These are phyloP conservation scores for Acanthococcus lagerstroemiae DNA, from an alignment of 2,888 invertebrate genomes.

Conservation along the genomic window DNA sequence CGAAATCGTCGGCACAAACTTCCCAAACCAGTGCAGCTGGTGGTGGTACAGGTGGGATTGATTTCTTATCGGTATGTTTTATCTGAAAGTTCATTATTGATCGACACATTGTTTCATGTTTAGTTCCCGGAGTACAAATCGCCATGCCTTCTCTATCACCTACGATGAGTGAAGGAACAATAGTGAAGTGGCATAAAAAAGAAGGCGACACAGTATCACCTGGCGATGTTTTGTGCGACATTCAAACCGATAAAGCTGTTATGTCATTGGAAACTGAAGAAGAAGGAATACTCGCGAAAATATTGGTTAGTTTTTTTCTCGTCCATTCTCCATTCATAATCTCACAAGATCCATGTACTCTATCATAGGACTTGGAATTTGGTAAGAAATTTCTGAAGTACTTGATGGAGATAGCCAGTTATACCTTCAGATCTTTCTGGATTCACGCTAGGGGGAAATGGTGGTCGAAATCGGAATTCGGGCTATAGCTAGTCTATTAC, in stretches of 20 bases:
- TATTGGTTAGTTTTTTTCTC: conserved; percentile 46
- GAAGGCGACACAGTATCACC: conserved; percentile 48
- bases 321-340: too few species aligned
- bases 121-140: conserved; percentile 43
- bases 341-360: too few species aligned
- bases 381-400: too few species aligned
- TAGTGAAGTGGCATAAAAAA: conserved; percentile 49
- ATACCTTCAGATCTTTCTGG: too few species aligned
- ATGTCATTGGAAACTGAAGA: conserved; percentile 52
- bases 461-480: too few species aligned
- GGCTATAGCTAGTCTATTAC: too few species aligned
- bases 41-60: background rate
- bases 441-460: too few species aligned
- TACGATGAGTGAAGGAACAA: conserved; percentile 53
- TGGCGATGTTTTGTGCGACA: conserved; percentile 54
- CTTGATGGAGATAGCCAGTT: too few species aligned
- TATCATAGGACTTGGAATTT: too few species aligned
- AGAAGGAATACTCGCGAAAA: conserved; percentile 52
- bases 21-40: background rate
- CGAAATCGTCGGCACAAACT: background rate
- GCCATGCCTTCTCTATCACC: conserved; percentile 54
- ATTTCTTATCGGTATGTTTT: too few species aligned
- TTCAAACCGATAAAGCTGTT: conserved; percentile 56
- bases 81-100: too few species aligned
- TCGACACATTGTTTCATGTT: too few species aligned